Evolutionary conservation across 37 sponge, comb jelly and placozoan species (phyloP).

Genomic region (Spongilla lacustris): DNA sequence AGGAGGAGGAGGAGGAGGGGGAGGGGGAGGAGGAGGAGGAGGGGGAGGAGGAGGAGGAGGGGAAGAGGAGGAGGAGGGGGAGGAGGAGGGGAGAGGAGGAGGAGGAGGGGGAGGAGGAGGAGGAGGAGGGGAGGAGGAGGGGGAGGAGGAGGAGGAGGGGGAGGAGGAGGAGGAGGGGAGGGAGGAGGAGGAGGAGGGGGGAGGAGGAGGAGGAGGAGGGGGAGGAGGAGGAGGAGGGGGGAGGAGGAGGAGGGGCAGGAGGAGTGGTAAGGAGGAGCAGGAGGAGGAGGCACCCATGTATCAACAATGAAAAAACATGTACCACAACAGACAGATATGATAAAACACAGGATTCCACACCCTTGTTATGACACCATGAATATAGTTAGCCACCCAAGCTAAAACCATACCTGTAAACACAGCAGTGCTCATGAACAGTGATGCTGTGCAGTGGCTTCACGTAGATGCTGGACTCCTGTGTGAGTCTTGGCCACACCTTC

Average conservation of each 20-base stretch:
- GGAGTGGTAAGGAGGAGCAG: no score
- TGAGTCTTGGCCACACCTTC: conserved; percentile 55
- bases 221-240: no score
- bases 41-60: not conserved
- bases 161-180: no score
- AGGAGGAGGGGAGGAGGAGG: no score
- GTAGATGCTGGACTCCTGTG: not conserved
- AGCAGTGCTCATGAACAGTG: conserved; percentile 16
- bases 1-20: not conserved
- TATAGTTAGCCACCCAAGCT: not conserved
- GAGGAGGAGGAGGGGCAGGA: no score
- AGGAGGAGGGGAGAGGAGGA: not conserved
- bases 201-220: no score
- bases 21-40: not conserved
- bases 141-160: no score
- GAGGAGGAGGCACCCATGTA: no score
- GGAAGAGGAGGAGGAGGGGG: not conserved
- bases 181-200: no score
- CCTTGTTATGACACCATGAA: not conserved
- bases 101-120: no score
- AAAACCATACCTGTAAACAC: conserved; percentile 31
- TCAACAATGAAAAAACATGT: no score
- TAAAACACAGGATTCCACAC: not conserved
- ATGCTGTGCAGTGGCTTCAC: conserved; percentile 20
- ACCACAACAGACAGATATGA: no score